These are phyloP conservation scores for Artemia sinica DNA, from an alignment of 2,888 invertebrate genomes.

Conservation along the genomic window DNA sequence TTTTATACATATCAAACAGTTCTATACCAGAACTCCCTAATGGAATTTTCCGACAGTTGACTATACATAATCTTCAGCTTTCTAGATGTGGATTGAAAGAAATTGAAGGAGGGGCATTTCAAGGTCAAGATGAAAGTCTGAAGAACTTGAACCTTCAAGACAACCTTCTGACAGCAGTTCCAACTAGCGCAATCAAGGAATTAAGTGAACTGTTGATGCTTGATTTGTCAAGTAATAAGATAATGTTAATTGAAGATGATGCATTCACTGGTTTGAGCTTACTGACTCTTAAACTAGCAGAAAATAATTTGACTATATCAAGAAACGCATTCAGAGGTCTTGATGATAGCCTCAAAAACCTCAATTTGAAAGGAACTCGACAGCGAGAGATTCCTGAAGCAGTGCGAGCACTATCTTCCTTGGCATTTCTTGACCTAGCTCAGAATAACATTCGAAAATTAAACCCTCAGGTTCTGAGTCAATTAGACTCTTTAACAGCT, in stretches of 20 bases:
- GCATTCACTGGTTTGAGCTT: slow-evolving; percentile 54
- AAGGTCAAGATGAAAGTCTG: slow-evolving; percentile 58
- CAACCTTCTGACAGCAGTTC: slow-evolving; percentile 55
- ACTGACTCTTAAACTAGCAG: slow-evolving; percentile 64
- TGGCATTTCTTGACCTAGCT: slow-evolving; percentile 74
- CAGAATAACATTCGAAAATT: slow-evolving; percentile 62
- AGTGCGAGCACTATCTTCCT: slow-evolving; percentile 51
- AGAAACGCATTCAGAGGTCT: slow-evolving; percentile 55
- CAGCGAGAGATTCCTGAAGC: slow-evolving; percentile 62
- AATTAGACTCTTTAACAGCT: slow-evolving; percentile 61
- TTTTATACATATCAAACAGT: slow-evolving; percentile 74
- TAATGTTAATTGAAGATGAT: slow-evolving; percentile 49
- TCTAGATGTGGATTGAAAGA: slow-evolving; percentile 58
- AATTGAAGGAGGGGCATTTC: slow-evolving; percentile 55
- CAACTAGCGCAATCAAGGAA: slow-evolving; percentile 48
- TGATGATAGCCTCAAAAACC: slow-evolving; percentile 62
- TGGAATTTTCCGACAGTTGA: slow-evolving; percentile 48
- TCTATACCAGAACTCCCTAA: slow-evolving; percentile 47
- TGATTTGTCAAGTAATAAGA: slow-evolving; percentile 65
- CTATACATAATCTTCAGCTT: slow-evolving; percentile 62
- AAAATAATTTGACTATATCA: slow-evolving; percentile 62
- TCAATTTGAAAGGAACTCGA: slow-evolving; percentile 70
- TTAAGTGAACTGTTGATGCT: slow-evolving; percentile 54
- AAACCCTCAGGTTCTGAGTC: slow-evolving; percentile 29
- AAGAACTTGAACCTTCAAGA: slow-evolving; percentile 59